Evolutionary conservation across 2,888 invertebrate species (phyloP), one percentile per base, ranked within the genome.

Genomic region (Megaustenia siamemsis): DNA sequence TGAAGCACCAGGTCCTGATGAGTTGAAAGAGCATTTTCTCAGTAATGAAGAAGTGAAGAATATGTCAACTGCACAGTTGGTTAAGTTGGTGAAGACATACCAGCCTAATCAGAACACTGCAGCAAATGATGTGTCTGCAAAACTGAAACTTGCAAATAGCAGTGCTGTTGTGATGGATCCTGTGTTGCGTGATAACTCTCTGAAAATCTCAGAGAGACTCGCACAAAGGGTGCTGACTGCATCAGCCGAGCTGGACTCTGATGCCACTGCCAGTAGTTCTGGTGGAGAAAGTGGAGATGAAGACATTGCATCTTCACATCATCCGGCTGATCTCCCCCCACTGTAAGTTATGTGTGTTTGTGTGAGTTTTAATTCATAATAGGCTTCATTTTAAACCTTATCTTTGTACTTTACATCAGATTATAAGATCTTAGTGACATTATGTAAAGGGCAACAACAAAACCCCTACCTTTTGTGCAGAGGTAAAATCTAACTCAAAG

Each of bases 221-320:
- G 95, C 96, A 77, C 96, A 96, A 0, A 97, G 97, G 93, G 94
- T 98, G 89, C 95, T 96, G 43, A 95, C 96, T 87, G 95, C 97
- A 83, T 96, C 97, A 93, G 95, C 95, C 86, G 96, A 96, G 90
- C 95, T 97, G 88, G 98, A 98, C 94, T 97, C 98, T 1, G 98
- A 98, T 95, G 98, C 97, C 56, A 98, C 98, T 0, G 97, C 96
- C 28, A 97, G 97, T 86, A 98, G 98, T 92, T 98, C 98, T 28
- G 98, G 98, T 81, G 98, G 97, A 53, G 98, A 98, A 94, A 98
- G 97, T 92, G 97, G 97, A 94, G 98, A 98, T 95, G 98, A 98
- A 94, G 96, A 96, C 83, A 93, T 93, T 40, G 84, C 85, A 38
- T 77, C 86, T 24, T 77, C 66, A 63, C 75, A 85, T 28, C 83